Evolutionary conservation across 1,140 invertebrate species (phyloP).

Genomic region (Drosophila navojoa): DNA sequence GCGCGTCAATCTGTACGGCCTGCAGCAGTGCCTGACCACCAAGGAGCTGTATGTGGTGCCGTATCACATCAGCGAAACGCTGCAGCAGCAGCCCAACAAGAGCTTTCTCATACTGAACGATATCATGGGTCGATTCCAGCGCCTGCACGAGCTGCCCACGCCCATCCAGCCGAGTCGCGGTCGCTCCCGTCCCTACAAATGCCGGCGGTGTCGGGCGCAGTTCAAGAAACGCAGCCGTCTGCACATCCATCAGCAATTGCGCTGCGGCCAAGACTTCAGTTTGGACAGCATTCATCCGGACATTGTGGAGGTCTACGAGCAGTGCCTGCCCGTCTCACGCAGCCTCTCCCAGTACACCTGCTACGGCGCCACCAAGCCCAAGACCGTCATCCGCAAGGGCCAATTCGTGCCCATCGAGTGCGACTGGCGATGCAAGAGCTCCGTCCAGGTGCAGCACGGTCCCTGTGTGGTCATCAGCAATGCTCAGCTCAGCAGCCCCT

Average conservation of each 20-base stretch:
- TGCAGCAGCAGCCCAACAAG: conserved; percentile 58
- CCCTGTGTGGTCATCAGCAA: conserved; percentile 69
- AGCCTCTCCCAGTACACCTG: conserved; percentile 55
- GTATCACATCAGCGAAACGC: conserved; percentile 63
- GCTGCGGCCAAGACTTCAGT: conserved; percentile 63
- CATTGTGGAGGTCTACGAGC: conserved; percentile 68
- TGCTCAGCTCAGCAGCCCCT: conserved; percentile 54
- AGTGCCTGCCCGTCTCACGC: conserved; percentile 66
- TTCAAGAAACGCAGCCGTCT: conserved; percentile 48
- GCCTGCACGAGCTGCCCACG: conserved; percentile 53
- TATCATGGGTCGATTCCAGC: conserved; percentile 55
- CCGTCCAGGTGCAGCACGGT: conserved; percentile 61
- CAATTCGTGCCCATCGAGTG: conserved; percentile 69
- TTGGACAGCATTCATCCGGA: conserved; percentile 68
- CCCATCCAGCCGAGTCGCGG: neutral
- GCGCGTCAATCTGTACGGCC: conserved; percentile 61
- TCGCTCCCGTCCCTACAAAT: conserved; percentile 23
- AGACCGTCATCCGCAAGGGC: conserved; percentile 57
- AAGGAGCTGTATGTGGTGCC: conserved; percentile 66
- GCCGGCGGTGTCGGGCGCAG: conserved; percentile 45
- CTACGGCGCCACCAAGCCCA: conserved; percentile 66
- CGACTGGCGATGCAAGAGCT: conserved; percentile 63
- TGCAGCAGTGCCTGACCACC: conserved; percentile 63
- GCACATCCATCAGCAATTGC: conserved; percentile 60
- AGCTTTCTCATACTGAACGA: conserved; percentile 67